These are phyloP conservation scores for Pyrochroa serraticornis DNA, from an alignment of 2,888 invertebrate species.

Conservation along the genomic window DNA sequence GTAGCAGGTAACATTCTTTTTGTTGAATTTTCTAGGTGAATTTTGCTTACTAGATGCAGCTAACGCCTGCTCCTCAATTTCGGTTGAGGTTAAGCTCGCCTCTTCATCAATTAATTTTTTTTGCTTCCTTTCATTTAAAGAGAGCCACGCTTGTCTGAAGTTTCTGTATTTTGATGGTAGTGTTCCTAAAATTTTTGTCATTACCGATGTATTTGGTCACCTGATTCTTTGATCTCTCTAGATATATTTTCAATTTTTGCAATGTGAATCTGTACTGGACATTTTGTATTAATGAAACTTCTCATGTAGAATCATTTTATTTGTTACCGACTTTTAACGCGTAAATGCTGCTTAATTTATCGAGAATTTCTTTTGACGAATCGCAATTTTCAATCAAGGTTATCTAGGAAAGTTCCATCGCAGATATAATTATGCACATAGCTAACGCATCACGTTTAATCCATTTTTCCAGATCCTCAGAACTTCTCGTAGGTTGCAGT, in stretches of 20 bases:
- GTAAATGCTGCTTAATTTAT: constrained; percentile 35
- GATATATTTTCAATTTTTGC: too few species aligned
- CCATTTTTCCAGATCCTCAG: constrained; percentile 15
- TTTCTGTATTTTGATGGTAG: constrained; percentile 28
- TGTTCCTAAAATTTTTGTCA: constrained; percentile 18
- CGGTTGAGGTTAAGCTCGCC: constrained; percentile 16
- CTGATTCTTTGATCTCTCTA: constrained; percentile 30
- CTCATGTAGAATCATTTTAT: constrained; percentile 40
- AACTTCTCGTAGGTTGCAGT: background rate
- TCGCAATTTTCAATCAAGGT: constrained; percentile 38
- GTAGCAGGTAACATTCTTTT: constrained; percentile 20
- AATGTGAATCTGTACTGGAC: too few species aligned
- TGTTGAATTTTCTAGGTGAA: background rate
- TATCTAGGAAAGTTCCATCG: constrained; percentile 37
- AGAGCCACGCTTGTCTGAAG: constrained; percentile 38
- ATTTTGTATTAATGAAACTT: constrained; percentile 37
- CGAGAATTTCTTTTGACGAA: constrained; percentile 32
- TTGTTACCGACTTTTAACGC: constrained; percentile 31
- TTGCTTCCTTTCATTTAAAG: constrained; percentile 33
- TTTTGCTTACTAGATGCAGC: background rate
- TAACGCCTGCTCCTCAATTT: constrained; percentile 26
- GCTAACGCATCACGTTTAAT: constrained; percentile 32
- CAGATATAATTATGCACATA: constrained; percentile 30
- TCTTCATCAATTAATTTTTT: constrained; percentile 37
- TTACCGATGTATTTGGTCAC: constrained; percentile 28